These are phyloP conservation scores for Selenia dentaria DNA, from an alignment of 2,888 invertebrate species.

Conservation along the genomic window DNA sequence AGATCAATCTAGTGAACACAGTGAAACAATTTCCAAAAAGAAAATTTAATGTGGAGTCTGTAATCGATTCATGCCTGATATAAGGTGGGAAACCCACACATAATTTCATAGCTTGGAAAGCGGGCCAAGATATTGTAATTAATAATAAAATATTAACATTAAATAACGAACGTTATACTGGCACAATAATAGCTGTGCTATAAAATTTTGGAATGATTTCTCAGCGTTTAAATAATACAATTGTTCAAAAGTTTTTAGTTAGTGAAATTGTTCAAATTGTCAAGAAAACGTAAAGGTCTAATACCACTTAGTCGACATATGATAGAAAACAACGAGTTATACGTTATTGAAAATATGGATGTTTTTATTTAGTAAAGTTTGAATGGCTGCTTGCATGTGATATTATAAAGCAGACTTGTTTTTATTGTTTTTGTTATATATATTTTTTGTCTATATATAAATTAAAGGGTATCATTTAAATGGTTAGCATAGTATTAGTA, in stretches of 20 bases:
- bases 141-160: neutral
- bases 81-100: slow-evolving; percentile 56
- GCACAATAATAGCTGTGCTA: neutral
- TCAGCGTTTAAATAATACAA: slow-evolving; percentile 46
- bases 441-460: no score
- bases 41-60: slow-evolving; percentile 53
- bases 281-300: slow-evolving; percentile 33
- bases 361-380: no score
- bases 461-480: no score
- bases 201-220: slow-evolving; percentile 16
- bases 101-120: slow-evolving; percentile 50
- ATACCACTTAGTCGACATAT: slow-evolving; percentile 45
- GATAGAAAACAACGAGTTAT: slow-evolving; percentile 14
- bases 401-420: no score
- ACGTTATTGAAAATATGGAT: no score
- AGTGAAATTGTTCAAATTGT: slow-evolving; percentile 51
- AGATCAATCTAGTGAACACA: neutral
- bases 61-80: slow-evolving; percentile 35
- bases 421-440: no score
- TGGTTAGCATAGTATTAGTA: no score
- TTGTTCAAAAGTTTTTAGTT: slow-evolving; percentile 40
- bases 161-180: neutral
- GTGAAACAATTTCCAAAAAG: slow-evolving; percentile 23
- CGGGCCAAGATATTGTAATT: slow-evolving; percentile 50
- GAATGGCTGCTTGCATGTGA: no score